Conservation (phyloP, 30 jellyfish, hydroid and myxozoan genomes). For the Cassiopea andromeda region DNA sequence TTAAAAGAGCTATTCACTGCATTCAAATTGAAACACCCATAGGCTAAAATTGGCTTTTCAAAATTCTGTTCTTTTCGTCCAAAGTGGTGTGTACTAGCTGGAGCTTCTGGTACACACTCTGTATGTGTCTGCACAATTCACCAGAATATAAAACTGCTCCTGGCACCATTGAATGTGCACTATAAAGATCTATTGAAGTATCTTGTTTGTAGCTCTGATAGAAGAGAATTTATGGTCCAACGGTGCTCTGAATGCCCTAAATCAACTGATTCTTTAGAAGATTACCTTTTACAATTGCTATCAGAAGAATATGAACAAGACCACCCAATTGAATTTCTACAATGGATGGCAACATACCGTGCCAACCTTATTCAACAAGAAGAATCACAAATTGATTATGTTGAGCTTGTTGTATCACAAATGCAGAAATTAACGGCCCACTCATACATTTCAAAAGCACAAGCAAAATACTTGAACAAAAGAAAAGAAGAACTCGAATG, state of each 20-base stretch:
- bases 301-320: slow-evolving; percentile 18
- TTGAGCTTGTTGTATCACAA: slow-evolving; percentile 58
- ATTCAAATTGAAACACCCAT: slow-evolving; percentile 50
- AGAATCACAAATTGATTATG: slow-evolving; percentile 24
- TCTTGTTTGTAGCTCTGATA: neutral
- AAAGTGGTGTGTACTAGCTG: slow-evolving; percentile 78
- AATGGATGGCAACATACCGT: slow-evolving; percentile 59
- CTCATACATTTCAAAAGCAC: slow-evolving; percentile 69
- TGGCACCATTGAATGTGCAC: slow-evolving; percentile 9
- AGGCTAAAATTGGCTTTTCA: slow-evolving; percentile 65
- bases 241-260: slow-evolving; percentile 59
- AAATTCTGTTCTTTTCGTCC: slow-evolving; percentile 78
- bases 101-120: slow-evolving; percentile 84
- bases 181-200: neutral
- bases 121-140: slow-evolving; percentile 86
- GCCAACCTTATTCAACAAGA: slow-evolving; percentile 20
- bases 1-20: slow-evolving; percentile 57
- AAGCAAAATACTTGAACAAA: slow-evolving; percentile 38
- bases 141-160: slow-evolving; percentile 69
- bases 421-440: slow-evolving; percentile 67
- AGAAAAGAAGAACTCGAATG: slow-evolving; percentile 26
- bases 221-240: slow-evolving; percentile 66
- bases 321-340: slow-evolving; percentile 15
- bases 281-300: neutral
- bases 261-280: neutral